Evolutionary conservation across 92 coral and sea anemone genomes (phyloP).

Genomic region (Pocillopora grandis): DNA sequence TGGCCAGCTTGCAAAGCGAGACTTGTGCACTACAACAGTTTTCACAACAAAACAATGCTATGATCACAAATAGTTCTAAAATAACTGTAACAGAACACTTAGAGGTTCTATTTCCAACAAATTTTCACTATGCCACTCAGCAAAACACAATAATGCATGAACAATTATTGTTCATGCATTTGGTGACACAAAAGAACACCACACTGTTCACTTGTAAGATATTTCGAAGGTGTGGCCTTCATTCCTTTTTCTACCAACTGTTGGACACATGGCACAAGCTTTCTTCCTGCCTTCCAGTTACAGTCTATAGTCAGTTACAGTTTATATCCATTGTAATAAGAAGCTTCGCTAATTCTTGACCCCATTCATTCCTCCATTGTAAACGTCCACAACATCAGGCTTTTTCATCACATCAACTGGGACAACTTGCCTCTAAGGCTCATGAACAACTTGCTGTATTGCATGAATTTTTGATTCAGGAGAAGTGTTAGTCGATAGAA

Average conservation of each 20-base stretch:
- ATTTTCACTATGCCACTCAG: no score
- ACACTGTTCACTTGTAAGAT: conserved; percentile 32
- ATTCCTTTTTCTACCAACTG: conserved; percentile 17
- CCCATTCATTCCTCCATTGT: conserved; percentile 35
- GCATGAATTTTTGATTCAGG: conserved; percentile 29
- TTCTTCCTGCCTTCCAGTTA: no score
- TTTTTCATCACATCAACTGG: conserved; percentile 18
- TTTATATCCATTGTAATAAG: no score
- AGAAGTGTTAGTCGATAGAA: conserved; percentile 13
- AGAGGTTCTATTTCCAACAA: neutral
- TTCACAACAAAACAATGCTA: no score
- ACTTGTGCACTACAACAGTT: no score
- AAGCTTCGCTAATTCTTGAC: conserved; percentile 29
- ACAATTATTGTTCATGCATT: neutral
- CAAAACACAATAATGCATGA: no score
- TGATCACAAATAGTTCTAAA: neutral
- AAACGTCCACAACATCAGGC: no score
- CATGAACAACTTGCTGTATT: neutral
- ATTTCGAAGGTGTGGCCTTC: conserved; percentile 40
- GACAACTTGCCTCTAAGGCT: conserved; percentile 9
- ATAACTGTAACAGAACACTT: no score
- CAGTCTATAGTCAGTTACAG: no score
- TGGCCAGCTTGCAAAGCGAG: no score
- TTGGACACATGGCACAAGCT: conserved; percentile 38
- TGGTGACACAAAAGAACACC: conserved; percentile 36